Conservation (phyloP, 2,113 vertebrate species). For the Hemicordylus capensis region DNA sequence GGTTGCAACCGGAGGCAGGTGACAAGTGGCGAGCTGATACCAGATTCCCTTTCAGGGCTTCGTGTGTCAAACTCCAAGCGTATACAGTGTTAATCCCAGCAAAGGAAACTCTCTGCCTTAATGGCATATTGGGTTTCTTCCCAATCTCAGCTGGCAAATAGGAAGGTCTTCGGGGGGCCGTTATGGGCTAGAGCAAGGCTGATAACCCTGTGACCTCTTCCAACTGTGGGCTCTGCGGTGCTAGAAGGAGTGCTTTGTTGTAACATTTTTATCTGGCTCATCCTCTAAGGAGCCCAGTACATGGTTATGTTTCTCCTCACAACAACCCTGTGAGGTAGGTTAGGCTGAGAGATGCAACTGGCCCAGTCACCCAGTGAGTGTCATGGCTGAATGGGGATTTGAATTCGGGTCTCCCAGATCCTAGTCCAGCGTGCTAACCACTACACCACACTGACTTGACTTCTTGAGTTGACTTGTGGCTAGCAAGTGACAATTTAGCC, state of each 20-base stretch:
- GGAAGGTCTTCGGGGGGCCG: background rate
- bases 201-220: background rate
- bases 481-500: too few species aligned
- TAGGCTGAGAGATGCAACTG: too few species aligned
- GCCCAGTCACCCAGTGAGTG: too few species aligned
- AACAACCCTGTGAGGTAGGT: too few species aligned
- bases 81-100: background rate
- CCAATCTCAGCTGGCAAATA: background rate
- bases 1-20: background rate
- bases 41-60: background rate
- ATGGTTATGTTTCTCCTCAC: too few species aligned
- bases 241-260: background rate
- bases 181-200: background rate
- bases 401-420: too few species aligned
- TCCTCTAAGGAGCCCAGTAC: too few species aligned
- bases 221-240: background rate
- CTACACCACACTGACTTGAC: too few species aligned
- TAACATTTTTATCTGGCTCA: too few species aligned
- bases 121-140: background rate
- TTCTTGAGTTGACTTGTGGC: too few species aligned
- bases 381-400: too few species aligned
- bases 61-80: rapidly evolving
- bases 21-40: background rate
- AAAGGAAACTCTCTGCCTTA: background rate
- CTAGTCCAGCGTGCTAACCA: too few species aligned